A percentile compares a stretch with the other conserved stretches of the same genome.
Conservation (phyloP, 2,113 vertebrate species). For the Pollimyrus isidori region DNA sequence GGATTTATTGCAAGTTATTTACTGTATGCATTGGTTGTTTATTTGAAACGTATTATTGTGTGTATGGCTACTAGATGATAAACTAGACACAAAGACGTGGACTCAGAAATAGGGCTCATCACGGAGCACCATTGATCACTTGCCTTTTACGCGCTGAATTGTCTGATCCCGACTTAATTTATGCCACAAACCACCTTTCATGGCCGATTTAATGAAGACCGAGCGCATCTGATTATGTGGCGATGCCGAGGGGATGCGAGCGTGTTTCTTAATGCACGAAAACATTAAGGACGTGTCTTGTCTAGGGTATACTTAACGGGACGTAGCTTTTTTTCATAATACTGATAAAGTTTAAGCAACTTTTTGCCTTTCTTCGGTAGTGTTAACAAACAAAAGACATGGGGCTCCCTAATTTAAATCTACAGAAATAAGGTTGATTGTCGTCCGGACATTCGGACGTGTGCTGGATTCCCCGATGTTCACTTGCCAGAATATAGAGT, state of each 20-base stretch:
- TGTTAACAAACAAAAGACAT: neutral
- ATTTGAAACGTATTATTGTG: neutral
- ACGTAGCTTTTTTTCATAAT: neutral
- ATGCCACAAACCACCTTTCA: constrained; percentile 1
- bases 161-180: neutral
- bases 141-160: neutral
- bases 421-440: neutral
- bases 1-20: neutral
- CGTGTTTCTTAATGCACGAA: neutral
- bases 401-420: neutral
- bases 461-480: neutral
- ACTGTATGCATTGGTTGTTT: neutral
- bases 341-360: constrained; percentile 1
- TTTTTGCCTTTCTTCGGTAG: neutral
- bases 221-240: constrained; percentile 1
- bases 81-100: neutral
- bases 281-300: neutral
- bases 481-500: neutral
- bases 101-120: neutral
- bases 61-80: neutral
- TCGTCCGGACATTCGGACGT: neutral
- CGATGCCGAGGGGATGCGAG: neutral
- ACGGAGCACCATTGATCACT: neutral
- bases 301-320: neutral
- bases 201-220: constrained; percentile 1